Conservation (phyloP, 2,797 vertebrate genomes). For the Coregonus sp. region DNA sequence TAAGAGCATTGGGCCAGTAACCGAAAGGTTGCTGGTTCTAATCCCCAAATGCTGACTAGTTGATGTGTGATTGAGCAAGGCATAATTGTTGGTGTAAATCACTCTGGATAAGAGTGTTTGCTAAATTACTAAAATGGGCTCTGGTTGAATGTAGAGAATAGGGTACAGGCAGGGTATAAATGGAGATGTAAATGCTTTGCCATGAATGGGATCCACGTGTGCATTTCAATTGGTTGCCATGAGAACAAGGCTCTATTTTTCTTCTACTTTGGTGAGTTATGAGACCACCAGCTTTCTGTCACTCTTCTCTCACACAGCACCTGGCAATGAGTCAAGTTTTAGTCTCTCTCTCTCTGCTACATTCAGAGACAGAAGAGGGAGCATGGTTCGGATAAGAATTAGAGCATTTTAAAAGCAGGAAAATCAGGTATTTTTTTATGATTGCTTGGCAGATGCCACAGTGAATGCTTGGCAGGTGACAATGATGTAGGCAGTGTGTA, state of each 20-base stretch:
- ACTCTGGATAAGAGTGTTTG: too few relatives aligned
- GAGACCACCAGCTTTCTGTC: too few relatives aligned
- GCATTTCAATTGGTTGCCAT: conserved; percentile 20
- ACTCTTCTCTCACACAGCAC: too few relatives aligned
- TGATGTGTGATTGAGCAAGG: too few relatives aligned
- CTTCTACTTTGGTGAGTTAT: too few relatives aligned
- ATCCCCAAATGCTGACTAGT: too few relatives aligned
- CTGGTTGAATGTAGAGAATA: not conserved
- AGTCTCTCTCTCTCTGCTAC: not conserved
- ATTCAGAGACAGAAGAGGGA: not conserved
- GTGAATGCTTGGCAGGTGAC: not conserved
- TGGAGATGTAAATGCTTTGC: conserved; percentile 12
- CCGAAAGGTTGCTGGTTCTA: too few relatives aligned
- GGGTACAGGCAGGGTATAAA: not conserved
- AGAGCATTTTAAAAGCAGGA: not conserved
- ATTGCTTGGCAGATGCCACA: not conserved
- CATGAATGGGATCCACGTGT: not conserved
- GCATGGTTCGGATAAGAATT: not conserved
- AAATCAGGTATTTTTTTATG: not conserved
- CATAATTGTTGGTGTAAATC: too few relatives aligned
- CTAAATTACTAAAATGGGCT: too few relatives aligned
- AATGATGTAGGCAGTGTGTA: too few relatives aligned
- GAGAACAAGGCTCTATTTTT: conserved; percentile 6
- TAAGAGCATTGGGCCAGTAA: too few relatives aligned
- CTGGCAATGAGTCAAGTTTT: too few relatives aligned